Evolutionary conservation across 2,888 invertebrate genomes (phyloP).

Genomic region (Eulithis prunata): DNA sequence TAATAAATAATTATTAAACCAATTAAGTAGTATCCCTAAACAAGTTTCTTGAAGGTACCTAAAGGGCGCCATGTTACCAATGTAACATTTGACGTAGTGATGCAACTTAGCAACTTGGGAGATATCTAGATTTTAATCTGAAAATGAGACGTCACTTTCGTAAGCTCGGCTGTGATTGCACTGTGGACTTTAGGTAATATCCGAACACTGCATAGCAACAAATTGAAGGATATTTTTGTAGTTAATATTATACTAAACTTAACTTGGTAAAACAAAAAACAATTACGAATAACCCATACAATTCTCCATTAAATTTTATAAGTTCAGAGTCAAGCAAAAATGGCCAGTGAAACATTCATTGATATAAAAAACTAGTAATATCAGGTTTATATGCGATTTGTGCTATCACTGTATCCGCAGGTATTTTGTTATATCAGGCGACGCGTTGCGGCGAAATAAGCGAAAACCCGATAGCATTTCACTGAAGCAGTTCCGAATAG

Average conservation of each 20-base stretch:
- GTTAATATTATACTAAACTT: too few species aligned
- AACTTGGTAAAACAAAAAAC: too few species aligned
- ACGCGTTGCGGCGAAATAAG: constrained; percentile 43
- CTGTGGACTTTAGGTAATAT: neutral
- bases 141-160: neutral
- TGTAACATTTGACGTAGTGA: constrained; percentile 14
- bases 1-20: constrained; percentile 24
- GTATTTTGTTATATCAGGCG: constrained; percentile 33
- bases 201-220: neutral
- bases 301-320: too few species aligned
- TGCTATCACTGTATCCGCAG: constrained; percentile 8
- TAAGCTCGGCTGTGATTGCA: neutral
- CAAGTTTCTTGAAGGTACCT: constrained; percentile 16
- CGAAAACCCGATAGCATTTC: constrained; percentile 59
- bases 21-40: constrained; percentile 16
- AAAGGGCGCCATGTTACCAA: constrained; percentile 19
- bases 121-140: neutral
- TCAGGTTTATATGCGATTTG: constrained; percentile 24
- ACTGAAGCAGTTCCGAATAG: constrained; percentile 47
- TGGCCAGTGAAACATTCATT: too few species aligned
- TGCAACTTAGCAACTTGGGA: neutral
- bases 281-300: too few species aligned
- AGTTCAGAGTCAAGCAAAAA: too few species aligned
- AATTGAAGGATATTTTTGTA: too few species aligned
- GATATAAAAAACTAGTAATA: neutral